phyloP scores from a whole-genome alignment of 23 tunicate species.

The Phallusia fumigata region DNA sequence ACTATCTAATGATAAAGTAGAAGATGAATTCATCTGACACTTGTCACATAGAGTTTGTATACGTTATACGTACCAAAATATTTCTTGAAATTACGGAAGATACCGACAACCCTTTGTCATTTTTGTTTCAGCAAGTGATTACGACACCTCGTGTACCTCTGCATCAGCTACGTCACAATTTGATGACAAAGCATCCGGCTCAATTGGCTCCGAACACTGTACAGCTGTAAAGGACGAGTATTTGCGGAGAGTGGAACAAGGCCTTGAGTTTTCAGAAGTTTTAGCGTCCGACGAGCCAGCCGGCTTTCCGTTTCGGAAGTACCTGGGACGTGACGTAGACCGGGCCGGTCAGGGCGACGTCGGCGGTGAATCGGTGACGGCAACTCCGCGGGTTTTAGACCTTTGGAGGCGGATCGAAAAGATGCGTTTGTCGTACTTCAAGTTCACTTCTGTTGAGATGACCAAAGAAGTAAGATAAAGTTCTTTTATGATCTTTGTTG shows the following conservation, averaged over 20 bases:
- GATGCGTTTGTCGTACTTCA: constrained; percentile 28
- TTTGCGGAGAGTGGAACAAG: constrained; percentile 34
- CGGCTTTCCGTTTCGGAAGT: constrained; percentile 62
- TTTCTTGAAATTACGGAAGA: neutral
- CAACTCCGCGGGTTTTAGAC: constrained; percentile 35
- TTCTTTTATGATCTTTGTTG: too few relatives aligned
- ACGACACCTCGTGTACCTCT: neutral
- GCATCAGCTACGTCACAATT: neutral
- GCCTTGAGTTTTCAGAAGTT: constrained; percentile 44
- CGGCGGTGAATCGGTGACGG: neutral
- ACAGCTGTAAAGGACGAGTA: constrained; percentile 10
- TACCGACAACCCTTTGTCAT: neutral
- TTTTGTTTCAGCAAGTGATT: neutral
- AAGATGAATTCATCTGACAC: too few relatives aligned
- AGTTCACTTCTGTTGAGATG: neutral
- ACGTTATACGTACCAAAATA: neutral
- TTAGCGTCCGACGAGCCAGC: constrained; percentile 63
- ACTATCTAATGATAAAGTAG: too few relatives aligned
- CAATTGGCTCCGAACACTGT: neutral
- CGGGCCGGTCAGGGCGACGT: constrained; percentile 2
- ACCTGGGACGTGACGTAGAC: constrained; percentile 15
- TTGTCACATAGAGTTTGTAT: too few relatives aligned
- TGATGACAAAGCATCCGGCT: neutral
- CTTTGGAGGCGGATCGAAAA: constrained; percentile 73
- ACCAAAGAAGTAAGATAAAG: too few relatives aligned